phyloP scores from a whole-genome alignment of 1,140 invertebrate genomes.

The Heliconius hewitsoni region DNA sequence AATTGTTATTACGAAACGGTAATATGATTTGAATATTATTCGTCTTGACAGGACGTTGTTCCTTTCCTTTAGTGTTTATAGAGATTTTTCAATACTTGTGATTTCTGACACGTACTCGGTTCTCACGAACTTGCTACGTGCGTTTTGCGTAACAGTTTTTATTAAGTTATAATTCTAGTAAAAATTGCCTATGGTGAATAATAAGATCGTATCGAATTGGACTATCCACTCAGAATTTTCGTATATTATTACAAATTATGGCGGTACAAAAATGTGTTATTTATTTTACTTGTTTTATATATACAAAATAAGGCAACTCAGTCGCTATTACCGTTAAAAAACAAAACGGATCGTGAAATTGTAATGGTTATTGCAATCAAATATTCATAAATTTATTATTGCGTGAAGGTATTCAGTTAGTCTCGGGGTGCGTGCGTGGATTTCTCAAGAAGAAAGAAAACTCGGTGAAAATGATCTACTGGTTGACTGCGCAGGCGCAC shows the following conservation, averaged over 20 bases:
- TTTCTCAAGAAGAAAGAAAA: constrained; percentile 75
- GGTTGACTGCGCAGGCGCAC: constrained; percentile 56
- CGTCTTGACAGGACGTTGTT: constrained; percentile 41
- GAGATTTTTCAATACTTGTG: constrained; percentile 52
- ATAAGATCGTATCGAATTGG: constrained; percentile 24
- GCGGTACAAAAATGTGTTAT: neutral
- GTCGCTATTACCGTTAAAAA: constrained; percentile 27
- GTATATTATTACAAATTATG: neutral
- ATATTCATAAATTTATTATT: constrained; percentile 61
- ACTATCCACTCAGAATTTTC: neutral
- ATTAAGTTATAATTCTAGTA: constrained; percentile 25
- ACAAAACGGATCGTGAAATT: constrained; percentile 41
- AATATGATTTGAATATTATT: constrained; percentile 23
- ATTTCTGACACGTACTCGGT: constrained; percentile 70
- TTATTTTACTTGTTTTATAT: neutral
- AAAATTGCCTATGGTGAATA: constrained; percentile 22
- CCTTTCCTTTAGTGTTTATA: constrained; percentile 42
- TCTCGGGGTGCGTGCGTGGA: constrained; percentile 60
- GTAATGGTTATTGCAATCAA: constrained; percentile 34
- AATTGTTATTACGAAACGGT: constrained; percentile 31
- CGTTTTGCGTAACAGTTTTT: constrained; percentile 45
- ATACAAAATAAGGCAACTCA: neutral
- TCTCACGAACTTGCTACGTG: constrained; percentile 57
- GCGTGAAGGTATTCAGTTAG: constrained; percentile 76
- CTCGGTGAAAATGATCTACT: constrained; percentile 69